phyloP scores from a whole-genome alignment of 1,140 invertebrate species.

The Trialeurodes vaporariorum region DNA sequence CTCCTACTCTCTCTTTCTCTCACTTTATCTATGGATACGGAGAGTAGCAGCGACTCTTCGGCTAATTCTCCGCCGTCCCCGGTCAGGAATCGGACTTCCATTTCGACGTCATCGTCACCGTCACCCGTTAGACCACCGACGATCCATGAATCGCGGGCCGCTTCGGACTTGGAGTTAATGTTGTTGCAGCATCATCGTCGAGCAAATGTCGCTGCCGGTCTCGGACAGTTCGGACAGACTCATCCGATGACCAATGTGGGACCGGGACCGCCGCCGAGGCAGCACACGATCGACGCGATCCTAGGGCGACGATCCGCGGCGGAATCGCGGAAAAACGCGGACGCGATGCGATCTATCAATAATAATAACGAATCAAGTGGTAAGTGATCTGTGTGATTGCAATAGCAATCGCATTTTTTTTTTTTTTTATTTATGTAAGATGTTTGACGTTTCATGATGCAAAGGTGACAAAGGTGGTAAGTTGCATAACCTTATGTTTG shows the following conservation, averaged over 20 bases:
- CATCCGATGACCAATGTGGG: constrained; percentile 2
- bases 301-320: constrained; percentile 16
- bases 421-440: too few species aligned
- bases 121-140: constrained; percentile 10
- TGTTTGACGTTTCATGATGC: too few species aligned
- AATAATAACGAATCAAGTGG: constrained; percentile 20
- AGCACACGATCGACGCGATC: constrained; percentile 25
- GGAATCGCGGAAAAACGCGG: background rate
- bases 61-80: constrained; percentile 10
- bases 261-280: constrained; percentile 19
- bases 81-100: too few species aligned
- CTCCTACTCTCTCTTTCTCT: too few species aligned
- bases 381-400: constrained; percentile 16
- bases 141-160: too few species aligned
- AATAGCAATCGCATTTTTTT: too few species aligned
- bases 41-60: constrained; percentile 15
- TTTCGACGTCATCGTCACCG: background rate
- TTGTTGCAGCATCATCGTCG: constrained; percentile 19
- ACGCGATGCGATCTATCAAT: background rate
- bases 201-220: constrained; percentile 19
- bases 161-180: constrained; percentile 19
- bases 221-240: constrained; percentile 9
- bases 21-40: constrained; percentile 19
- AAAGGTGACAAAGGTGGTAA: too few species aligned
- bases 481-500: too few species aligned